Evolutionary conservation across 2,888 invertebrate genomes (phyloP).

Genomic region (Masnerella sp.): DNA sequence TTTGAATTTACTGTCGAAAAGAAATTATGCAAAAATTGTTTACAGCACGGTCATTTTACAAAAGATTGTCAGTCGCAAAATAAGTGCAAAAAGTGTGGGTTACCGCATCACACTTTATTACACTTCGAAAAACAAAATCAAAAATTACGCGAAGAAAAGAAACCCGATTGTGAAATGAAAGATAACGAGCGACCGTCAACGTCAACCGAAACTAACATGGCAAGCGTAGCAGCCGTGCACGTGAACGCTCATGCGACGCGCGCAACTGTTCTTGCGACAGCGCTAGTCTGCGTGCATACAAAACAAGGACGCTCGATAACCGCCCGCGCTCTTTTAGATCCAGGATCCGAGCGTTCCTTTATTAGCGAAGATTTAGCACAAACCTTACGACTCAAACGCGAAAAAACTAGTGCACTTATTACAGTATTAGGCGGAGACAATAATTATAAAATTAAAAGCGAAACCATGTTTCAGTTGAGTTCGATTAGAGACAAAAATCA

Average conservation of each 20-base stretch:
- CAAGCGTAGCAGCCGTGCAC: not conserved
- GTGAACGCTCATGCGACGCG: no score
- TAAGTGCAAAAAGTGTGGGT: not conserved
- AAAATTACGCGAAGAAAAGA: not conserved
- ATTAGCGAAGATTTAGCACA: not conserved
- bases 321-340: not conserved
- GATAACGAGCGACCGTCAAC: no score
- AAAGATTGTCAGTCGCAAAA: not conserved
- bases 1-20: not conserved
- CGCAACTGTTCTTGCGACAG: not conserved
- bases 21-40: not conserved
- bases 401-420: not conserved
- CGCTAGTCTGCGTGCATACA: not conserved
- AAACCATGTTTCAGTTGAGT: no score
- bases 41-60: not conserved
- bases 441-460: no score
- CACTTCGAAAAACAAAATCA: not conserved
- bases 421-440: not conserved
- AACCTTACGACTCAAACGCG: not conserved
- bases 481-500: no score
- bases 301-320: not conserved
- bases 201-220: no score
- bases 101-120: not conserved
- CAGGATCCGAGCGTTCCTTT: conserved; percentile 2
- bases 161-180: no score